Percentiles rank a stretch among this genome's conserved stretches.
Conservation (phyloP, 2,888 invertebrate genomes). For the Heteromurus nitidus region DNA sequence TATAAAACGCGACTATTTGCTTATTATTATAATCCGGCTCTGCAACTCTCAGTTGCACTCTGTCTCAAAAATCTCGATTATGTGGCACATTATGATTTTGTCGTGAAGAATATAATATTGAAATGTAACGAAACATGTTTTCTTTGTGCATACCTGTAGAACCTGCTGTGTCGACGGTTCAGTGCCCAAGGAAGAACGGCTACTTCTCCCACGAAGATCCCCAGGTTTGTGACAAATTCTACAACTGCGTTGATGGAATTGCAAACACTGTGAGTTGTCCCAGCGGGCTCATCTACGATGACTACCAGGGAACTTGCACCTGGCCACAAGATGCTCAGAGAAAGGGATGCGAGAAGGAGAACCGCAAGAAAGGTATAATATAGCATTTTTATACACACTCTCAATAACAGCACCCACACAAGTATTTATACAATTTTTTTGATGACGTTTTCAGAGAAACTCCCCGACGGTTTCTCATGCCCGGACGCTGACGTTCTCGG, state of each 20-base stretch:
- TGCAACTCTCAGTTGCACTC: too few relatives aligned
- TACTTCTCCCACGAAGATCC: conserved; percentile 93
- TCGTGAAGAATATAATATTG: too few relatives aligned
- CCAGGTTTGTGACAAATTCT: conserved; percentile 88
- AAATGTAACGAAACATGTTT: conserved; percentile 62
- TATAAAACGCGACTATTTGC: too few relatives aligned
- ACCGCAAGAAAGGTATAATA: conserved; percentile 72
- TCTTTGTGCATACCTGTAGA: conserved; percentile 78
- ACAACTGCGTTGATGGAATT: conserved; percentile 89
- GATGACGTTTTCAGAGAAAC: conserved; percentile 83
- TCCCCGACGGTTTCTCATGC: conserved; percentile 90
- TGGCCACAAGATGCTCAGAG: conserved; percentile 81
- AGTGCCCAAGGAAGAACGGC: conserved; percentile 90
- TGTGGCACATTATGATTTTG: too few relatives aligned
- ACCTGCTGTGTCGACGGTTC: conserved; percentile 82
- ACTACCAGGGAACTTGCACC: conserved; percentile 91
- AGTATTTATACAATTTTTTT: conserved; percentile 65
- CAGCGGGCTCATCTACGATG: conserved; percentile 92
- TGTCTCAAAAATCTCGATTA: too few relatives aligned
- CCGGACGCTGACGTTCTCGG: conserved; percentile 77
- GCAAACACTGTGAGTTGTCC: conserved; percentile 87
- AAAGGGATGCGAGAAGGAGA: conserved; percentile 73
- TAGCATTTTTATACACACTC: neutral
- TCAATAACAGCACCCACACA: neutral
- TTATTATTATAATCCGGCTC: too few relatives aligned